phyloP scores from a whole-genome alignment of 2,888 invertebrate species.

The Glaucopsyche alexis region DNA sequence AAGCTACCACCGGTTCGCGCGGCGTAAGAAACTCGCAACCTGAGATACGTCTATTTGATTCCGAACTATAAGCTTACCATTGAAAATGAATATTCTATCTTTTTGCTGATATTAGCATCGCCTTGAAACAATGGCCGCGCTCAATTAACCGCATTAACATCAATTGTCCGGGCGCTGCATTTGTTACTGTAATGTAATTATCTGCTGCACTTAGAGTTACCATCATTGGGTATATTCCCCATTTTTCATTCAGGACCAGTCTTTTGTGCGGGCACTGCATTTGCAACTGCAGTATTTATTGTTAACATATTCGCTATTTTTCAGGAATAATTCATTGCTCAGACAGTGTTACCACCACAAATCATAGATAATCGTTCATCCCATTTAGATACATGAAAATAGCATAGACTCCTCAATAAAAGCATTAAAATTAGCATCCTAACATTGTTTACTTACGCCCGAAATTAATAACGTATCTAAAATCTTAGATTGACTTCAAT shows the following conservation, averaged over 20 bases:
- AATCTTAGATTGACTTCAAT: no score
- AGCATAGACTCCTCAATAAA: no score
- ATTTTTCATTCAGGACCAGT: conserved; percentile 13
- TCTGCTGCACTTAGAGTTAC: conserved; percentile 31
- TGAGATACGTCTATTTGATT: no score
- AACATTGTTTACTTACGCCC: no score
- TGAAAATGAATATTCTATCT: conserved; percentile 28
- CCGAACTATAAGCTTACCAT: no score
- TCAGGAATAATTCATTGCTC: conserved; percentile 36
- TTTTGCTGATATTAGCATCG: conserved; percentile 30
- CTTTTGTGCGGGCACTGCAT: conserved; percentile 38
- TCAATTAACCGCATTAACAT: conserved; percentile 44
- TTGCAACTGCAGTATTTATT: conserved; percentile 16
- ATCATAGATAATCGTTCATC: no score
- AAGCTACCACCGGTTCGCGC: no score
- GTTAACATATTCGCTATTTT: no score
- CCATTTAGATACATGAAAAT: no score
- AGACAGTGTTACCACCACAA: neutral
- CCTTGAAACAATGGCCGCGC: conserved; percentile 39
- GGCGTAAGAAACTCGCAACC: no score
- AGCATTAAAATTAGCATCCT: no score
- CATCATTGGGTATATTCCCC: neutral
- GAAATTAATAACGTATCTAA: no score
- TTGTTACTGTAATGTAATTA: conserved; percentile 36
- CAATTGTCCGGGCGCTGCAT: conserved; percentile 39